phyloP scores from a whole-genome alignment of 2,797 vertebrate species.

The Peromyscus nudipes region DNA sequence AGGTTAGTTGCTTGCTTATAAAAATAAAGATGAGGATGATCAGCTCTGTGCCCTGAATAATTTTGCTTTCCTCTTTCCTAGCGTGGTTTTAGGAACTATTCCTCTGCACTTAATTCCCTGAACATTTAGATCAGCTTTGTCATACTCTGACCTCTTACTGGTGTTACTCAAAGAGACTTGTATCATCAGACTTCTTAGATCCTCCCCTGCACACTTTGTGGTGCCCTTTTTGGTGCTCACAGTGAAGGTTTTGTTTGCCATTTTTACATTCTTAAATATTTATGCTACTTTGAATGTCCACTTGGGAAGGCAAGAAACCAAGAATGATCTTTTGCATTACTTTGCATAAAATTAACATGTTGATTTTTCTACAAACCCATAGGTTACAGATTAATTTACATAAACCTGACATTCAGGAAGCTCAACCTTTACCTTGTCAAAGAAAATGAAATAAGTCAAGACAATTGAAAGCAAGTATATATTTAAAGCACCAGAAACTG shows the following conservation, averaged over 20 bases:
- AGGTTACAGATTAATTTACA: conserved; percentile 77
- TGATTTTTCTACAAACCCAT: conserved; percentile 70
- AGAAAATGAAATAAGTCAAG: conserved; percentile 76
- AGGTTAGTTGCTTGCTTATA: background rate
- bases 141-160: background rate
- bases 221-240: conserved; percentile 15
- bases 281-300: conserved; percentile 64
- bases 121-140: conserved; percentile 45
- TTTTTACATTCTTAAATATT: conserved; percentile 67
- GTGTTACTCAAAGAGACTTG: conserved; percentile 51
- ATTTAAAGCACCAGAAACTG: conserved; percentile 49
- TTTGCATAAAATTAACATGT: conserved; percentile 77
- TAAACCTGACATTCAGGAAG: conserved; percentile 67
- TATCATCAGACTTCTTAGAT: conserved; percentile 48
- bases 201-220: background rate
- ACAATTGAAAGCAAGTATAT: conserved; percentile 43
- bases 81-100: conserved; percentile 32
- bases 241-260: conserved; percentile 42
- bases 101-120: background rate
- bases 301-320: conserved; percentile 32
- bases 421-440: conserved; percentile 58
- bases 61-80: conserved; percentile 51
- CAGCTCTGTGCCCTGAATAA: background rate
- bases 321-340: conserved; percentile 66
- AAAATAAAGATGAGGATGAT: conserved; percentile 18